Evolutionary conservation across 1,140 invertebrate genomes (phyloP).

Genomic region (Drosophila dunni): DNA sequence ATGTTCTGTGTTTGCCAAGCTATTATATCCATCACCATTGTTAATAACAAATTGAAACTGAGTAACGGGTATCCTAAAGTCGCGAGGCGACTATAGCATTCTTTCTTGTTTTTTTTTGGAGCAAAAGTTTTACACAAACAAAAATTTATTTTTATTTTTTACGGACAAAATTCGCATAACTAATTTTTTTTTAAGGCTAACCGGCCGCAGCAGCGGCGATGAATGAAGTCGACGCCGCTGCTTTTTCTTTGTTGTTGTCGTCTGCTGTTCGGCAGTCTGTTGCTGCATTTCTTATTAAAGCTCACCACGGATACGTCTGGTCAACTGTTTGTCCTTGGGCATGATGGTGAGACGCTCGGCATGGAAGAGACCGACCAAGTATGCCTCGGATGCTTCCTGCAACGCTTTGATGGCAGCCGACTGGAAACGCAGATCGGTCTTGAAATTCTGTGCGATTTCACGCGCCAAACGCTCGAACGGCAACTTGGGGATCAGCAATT

Average conservation of each 20-base stretch:
- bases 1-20: too few species aligned
- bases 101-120: too few species aligned
- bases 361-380: constrained; percentile 94
- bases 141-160: constrained; percentile 39
- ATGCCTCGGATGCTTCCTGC: constrained; percentile 93
- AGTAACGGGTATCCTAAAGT: too few species aligned
- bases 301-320: constrained; percentile 91
- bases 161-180: constrained; percentile 35
- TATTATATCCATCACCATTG: too few species aligned
- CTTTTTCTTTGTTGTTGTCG: constrained; percentile 30
- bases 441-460: constrained; percentile 94
- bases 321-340: constrained; percentile 96
- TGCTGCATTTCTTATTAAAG: constrained; percentile 67
- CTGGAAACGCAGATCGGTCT: constrained; percentile 92
- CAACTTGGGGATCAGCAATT: constrained; percentile 92
- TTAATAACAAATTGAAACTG: too few species aligned
- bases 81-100: too few species aligned
- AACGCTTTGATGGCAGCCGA: constrained; percentile 91
- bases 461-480: constrained; percentile 94
- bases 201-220: constrained; percentile 41
- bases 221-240: constrained; percentile 20
- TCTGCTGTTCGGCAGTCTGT: constrained; percentile 15
- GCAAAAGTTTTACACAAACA: constrained; percentile 68
- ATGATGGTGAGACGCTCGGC: constrained; percentile 96
- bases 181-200: constrained; percentile 33